phyloP scores from a whole-genome alignment of 2,888 invertebrate species.

The Patella ulyssiponensis region DNA sequence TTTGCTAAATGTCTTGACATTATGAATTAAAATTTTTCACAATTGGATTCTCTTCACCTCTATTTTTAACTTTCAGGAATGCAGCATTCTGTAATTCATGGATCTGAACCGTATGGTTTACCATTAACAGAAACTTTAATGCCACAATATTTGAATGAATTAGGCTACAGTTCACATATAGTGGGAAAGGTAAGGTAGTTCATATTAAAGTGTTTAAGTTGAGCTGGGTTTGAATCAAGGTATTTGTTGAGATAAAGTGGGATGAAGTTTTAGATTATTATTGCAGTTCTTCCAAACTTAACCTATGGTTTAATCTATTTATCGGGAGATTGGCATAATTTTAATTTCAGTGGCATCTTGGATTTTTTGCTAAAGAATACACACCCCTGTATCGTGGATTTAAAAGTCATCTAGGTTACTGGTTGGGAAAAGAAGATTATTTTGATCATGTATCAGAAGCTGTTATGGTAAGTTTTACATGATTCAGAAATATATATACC shows the following conservation, averaged over 20 bases:
- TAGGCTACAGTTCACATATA: slow-evolving; percentile 86
- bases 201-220: too few species aligned
- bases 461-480: neutral
- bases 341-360: slow-evolving; percentile 81
- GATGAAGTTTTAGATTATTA: too few species aligned
- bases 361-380: slow-evolving; percentile 82
- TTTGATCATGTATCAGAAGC: slow-evolving; percentile 82
- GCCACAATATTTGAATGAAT: slow-evolving; percentile 84
- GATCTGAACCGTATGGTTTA: slow-evolving; percentile 85
- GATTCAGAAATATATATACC: too few species aligned
- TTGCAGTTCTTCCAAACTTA: too few species aligned
- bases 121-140: slow-evolving; percentile 85
- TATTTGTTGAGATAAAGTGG: too few species aligned
- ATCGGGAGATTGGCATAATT: too few species aligned
- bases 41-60: too few species aligned
- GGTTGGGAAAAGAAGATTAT: slow-evolving; percentile 92
- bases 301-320: too few species aligned
- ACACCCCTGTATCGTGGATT: slow-evolving; percentile 84
- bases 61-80: slow-evolving; percentile 75
- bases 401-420: slow-evolving; percentile 86
- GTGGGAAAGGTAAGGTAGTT: slow-evolving; percentile 83
- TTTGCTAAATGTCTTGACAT: too few species aligned
- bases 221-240: too few species aligned
- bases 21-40: too few species aligned
- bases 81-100: slow-evolving; percentile 83